Percentiles rank a stretch among this genome's conserved stretches.
These are phyloP conservation scores for Cyprinodon variegatus DNA, from an alignment of 2,113 vertebrate species.

Conservation along the genomic window DNA sequence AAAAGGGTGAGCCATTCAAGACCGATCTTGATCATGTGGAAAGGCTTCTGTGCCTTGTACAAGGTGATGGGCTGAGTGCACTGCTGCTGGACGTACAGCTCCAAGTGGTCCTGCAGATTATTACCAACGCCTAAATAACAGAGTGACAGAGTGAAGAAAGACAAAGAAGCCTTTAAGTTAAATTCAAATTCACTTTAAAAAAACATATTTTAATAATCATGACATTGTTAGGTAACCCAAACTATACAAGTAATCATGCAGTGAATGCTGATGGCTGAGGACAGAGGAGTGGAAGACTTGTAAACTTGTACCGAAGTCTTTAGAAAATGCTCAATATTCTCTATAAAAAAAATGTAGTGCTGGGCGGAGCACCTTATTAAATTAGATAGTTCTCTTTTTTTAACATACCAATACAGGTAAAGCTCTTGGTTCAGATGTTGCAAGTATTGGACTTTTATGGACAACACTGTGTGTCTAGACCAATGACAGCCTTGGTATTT, in stretches of 20 bases:
- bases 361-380: no score
- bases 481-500: no score
- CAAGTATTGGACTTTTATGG: no score
- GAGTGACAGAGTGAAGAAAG: not conserved
- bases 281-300: not conserved
- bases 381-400: no score
- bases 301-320: no score
- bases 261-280: not conserved
- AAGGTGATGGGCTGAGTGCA: slow-evolving; percentile 92
- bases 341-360: no score
- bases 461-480: no score
- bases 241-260: not conserved
- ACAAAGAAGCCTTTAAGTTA: not conserved
- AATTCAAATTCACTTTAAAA: not conserved
- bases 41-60: slow-evolving; percentile 87
- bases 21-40: slow-evolving; percentile 89
- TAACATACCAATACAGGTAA: no score
- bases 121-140: slow-evolving; percentile 87
- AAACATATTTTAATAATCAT: not conserved
- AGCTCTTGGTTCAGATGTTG: no score
- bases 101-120: slow-evolving; percentile 97
- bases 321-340: no score
- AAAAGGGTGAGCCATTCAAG: slow-evolving; percentile 91
- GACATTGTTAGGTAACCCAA: not conserved
- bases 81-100: slow-evolving; percentile 92